Base-by-base conservation (phyloP, 2,797 vertebrate species). In the Stomatorhinus walkeri region DNA sequence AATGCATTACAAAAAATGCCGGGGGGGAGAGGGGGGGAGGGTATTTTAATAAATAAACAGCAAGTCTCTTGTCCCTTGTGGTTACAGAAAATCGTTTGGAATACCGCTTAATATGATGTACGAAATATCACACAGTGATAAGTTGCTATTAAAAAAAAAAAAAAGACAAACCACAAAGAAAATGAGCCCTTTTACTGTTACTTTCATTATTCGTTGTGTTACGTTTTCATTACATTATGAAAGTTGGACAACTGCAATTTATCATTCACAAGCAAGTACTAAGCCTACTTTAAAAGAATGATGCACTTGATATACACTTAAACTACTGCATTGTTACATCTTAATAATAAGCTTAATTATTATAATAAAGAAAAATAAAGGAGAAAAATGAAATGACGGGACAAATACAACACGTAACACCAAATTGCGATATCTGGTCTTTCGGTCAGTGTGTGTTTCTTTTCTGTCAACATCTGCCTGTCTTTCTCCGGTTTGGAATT, bases 41-140 rank as follows among this genome's bases (percentile, higher is more conserved):
- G 9, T 93, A 94, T 94, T 92, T 93, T 94, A 95, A 95, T 94
- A 91, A 94, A 95, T 94, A 95, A 93, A 95, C 94, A 94, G 94
- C 94, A 95, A 94, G 95, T 94, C 93, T 94, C 93, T 94, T 94
- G 93, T 95, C 93, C 94, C 94, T 95, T 95, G 94, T 93, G 94
- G 91, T 95, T 94, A 92, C 93, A 96, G 94, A 93, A 95, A 95
- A 95, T 93, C 88, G 92, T 95, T 95, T 92, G 93, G 93, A 96
- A 95, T 95, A 94, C 94, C 95, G 95, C 93, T 94, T 96, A 95
- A 95, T 95, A 95, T 95, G 95, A 95, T 95, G 93, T 96, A 94
- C 94, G 96, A 96, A 97, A 96, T 97, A 97, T 97, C 97, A 98
- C 97, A 98, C 96, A 97, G 97, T 97, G 96, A 97, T 97, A 97